A percentile compares a stretch with the other conserved stretches of the same genome.
phyloP scores from a whole-genome alignment of 2,888 invertebrate genomes.

The Callyntrura guangdongensis region DNA sequence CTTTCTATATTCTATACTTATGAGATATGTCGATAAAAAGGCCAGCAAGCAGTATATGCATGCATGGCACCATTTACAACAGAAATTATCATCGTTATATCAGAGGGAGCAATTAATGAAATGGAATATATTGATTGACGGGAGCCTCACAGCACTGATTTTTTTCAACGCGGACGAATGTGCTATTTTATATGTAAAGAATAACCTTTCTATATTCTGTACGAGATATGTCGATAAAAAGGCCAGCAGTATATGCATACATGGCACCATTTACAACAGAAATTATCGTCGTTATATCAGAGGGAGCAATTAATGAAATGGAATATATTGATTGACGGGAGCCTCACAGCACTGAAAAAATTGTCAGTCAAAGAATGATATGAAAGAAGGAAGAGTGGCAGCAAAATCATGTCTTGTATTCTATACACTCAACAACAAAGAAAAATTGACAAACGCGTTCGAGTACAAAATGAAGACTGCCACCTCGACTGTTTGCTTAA shows the following conservation, averaged over 20 bases:
- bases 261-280: not conserved
- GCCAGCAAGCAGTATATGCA: not conserved
- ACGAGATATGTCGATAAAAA: not conserved
- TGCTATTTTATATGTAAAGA: not conserved
- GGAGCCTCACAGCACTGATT: slow-evolving; percentile 52
- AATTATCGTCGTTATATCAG: slow-evolving; percentile 56
- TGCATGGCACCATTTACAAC: not conserved
- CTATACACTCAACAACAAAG: slow-evolving; percentile 38
- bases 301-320: slow-evolving; percentile 79
- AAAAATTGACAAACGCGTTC: slow-evolving; percentile 71
- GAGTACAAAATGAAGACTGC: not conserved
- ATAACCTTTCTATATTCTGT: not conserved
- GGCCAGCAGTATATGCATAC: not conserved
- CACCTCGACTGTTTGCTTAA: slow-evolving; percentile 56
- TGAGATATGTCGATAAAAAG: not conserved
- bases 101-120: slow-evolving; percentile 78
- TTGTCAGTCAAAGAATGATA: slow-evolving; percentile 73
- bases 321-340: slow-evolving; percentile 79
- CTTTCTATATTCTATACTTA: not conserved
- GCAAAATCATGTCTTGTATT: slow-evolving; percentile 54
- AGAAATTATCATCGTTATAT: slow-evolving; percentile 51
- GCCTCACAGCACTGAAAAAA: slow-evolving; percentile 64
- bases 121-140: slow-evolving; percentile 79
- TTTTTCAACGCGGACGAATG: not conserved
- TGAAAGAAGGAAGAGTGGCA: slow-evolving; percentile 66